phyloP scores from a whole-genome alignment of 2,888 invertebrate species.

The Temnothorax ravouxi region DNA sequence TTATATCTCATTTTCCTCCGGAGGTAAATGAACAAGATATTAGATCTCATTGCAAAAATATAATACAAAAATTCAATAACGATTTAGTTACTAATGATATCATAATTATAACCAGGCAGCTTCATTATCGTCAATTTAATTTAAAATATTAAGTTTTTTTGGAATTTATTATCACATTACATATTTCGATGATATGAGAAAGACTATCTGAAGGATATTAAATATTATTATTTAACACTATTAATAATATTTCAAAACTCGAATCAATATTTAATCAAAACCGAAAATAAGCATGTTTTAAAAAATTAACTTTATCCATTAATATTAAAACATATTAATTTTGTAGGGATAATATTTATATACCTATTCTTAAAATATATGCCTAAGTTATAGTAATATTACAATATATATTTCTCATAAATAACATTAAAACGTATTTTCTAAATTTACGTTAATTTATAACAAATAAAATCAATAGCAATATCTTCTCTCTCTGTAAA shows the following conservation, averaged over 20 bases:
- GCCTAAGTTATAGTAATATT: too few relatives aligned
- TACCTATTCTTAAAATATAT: too few relatives aligned
- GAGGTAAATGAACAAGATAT: slow-evolving; percentile 16
- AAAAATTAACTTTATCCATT: not conserved
- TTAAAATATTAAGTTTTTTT: not conserved
- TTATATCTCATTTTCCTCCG: slow-evolving; percentile 17
- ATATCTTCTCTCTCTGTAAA: not conserved
- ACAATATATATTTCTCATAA: not conserved
- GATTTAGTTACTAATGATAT: slow-evolving; percentile 29
- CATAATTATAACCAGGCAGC: not conserved
- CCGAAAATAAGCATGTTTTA: not conserved
- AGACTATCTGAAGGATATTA: not conserved
- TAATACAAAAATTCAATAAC: slow-evolving; percentile 24
- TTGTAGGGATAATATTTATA: too few relatives aligned
- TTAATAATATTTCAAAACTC: not conserved
- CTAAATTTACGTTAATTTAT: not conserved
- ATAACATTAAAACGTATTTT: not conserved
- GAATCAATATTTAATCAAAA: not conserved
- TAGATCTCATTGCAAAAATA: slow-evolving; percentile 11
- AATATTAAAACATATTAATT: too few relatives aligned
- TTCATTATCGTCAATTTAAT: not conserved
- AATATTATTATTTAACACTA: not conserved
- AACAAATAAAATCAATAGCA: not conserved
- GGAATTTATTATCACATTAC: not conserved
- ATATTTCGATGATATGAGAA: not conserved